Evolutionary conservation across 2,797 vertebrate species (phyloP), one percentile per base, ranked within the genome.

Genomic region (Falco rusticolus): DNA sequence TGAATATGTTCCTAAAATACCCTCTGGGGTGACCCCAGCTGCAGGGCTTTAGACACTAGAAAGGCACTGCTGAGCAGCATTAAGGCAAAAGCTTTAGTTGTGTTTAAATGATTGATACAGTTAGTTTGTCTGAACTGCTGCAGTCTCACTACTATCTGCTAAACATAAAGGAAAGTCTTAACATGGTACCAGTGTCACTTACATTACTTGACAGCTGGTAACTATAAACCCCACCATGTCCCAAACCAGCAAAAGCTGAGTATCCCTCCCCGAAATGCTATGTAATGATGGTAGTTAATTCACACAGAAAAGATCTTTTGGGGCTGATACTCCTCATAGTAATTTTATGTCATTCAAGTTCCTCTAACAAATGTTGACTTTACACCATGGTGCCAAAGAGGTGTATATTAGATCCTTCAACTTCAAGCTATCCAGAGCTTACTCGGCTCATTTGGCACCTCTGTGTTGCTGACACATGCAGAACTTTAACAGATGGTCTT

Each of bases 401-500:
- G 63, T 92, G 66, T 92, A 15, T 34, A 82, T 82, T 66, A 94
- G 86, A 64, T 64, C 88, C 91, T 83, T 88, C 91, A 75, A 10
- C 45, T 89, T 86, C 81, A 72, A 93, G 60, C 75, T 92, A 78
- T 54, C 77, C 90, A 89, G 70, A 70, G 66, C 70, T 89, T 70
- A 54, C 45, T 81, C 3, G 28, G 91, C 90, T 94, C 90, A 70
- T 87, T 61, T 93, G 93, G 88, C 94, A 93, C 81, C 95, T 85
- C 63, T 43, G 51, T 71, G 78, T n/a, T 77, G 88, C 95, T 96
- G 94, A 95, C 91, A 94, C 54, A 78, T 3, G 45, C 91, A 90
- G 84, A 96, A 92, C 88, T 95, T 79, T 57, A 93, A 93, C 94
- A 97, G 96, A 96, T 95, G 96, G 95, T 70, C 87, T 91, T 79